These are phyloP conservation scores for Alouatta palliata DNA, from an alignment of 2,113 vertebrate species.

Conservation along the genomic window DNA sequence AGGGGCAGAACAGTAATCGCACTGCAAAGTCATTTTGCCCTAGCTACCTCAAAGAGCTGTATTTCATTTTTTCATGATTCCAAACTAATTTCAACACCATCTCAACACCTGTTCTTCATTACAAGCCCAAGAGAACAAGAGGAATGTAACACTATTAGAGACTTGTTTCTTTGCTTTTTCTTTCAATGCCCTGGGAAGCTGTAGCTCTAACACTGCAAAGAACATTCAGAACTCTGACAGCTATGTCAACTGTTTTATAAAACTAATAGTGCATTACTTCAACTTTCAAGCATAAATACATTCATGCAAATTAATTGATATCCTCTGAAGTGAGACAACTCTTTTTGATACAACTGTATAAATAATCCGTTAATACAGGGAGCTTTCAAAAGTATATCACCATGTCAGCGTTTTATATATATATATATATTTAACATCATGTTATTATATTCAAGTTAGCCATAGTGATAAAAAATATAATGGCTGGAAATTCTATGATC, in stretches of 20 bases:
- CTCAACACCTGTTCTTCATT: slow-evolving; percentile 13
- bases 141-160: slow-evolving; percentile 30
- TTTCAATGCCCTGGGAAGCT: slow-evolving; percentile 21
- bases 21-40: slow-evolving; percentile 50
- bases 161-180: slow-evolving; percentile 62
- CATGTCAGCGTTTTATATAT: background rate
- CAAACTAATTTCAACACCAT: slow-evolving; percentile 47
- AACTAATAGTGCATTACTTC: slow-evolving; percentile 53
- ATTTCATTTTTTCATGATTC: slow-evolving; percentile 55
- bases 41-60: background rate
- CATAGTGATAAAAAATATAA: background rate
- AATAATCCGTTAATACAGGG: slow-evolving; percentile 42
- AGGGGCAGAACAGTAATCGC: background rate
- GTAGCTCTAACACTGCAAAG: background rate
- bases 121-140: slow-evolving; percentile 50
- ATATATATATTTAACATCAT: background rate
- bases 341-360: background rate
- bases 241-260: slow-evolving; percentile 9
- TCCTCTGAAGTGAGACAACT: slow-evolving; percentile 31
- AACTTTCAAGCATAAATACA: slow-evolving; percentile 62
- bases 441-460: slow-evolving; percentile 34
- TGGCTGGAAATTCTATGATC: background rate
- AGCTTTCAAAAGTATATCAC: background rate
- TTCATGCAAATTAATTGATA: background rate
- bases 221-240: background rate